Evolutionary conservation across 1,140 invertebrate species (phyloP).

Genomic region (Papilio dardanus): DNA sequence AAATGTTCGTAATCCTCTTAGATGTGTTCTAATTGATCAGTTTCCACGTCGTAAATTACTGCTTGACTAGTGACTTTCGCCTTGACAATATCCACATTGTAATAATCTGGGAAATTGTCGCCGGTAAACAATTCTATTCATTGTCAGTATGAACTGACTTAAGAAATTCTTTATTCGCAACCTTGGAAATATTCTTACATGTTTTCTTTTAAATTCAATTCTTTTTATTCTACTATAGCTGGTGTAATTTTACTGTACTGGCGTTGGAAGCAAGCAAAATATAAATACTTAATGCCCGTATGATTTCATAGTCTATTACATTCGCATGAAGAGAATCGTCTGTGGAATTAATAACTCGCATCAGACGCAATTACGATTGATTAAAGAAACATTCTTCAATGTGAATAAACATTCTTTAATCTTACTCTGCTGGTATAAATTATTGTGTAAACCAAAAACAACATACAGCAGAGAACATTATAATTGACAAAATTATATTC

Average conservation of each 20-base stretch:
- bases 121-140: not conserved
- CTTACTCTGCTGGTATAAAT: not conserved
- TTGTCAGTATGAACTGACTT: not conserved
- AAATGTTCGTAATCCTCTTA: not conserved
- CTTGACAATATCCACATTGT: conserved; percentile 20
- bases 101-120: not conserved
- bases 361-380: conserved; percentile 21
- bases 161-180: not conserved
- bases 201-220: not conserved
- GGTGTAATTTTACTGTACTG: not conserved
- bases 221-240: too few species aligned
- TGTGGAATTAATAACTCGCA: conserved; percentile 1
- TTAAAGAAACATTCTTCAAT: conserved; percentile 6
- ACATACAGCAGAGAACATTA: not conserved
- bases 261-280: not conserved
- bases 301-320: conserved; percentile 6
- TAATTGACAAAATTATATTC: conserved; percentile 14
- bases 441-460: not conserved
- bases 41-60: not conserved
- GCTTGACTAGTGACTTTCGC: conserved; percentile 4
- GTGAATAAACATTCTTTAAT: not conserved
- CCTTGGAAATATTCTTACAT: not conserved
- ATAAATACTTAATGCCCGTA: not conserved
- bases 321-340: not conserved
- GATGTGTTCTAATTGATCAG: not conserved